Evolutionary conservation across 1,140 invertebrate species (phyloP).

Genomic region (Agrilus planipennis): DNA sequence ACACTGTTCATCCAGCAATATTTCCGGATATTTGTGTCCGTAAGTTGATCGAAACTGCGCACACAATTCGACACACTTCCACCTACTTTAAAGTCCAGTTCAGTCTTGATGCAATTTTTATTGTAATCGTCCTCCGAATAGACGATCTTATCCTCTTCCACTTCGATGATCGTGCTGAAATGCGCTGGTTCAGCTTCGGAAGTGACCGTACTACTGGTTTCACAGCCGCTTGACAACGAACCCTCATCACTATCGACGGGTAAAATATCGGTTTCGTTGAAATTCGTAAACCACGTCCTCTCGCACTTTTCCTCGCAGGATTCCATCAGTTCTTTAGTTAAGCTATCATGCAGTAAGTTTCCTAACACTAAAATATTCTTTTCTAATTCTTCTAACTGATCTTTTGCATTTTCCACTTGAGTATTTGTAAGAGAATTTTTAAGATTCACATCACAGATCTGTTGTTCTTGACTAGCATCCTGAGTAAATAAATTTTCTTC

Average conservation of each 20-base stretch:
- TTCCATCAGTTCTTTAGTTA: constrained; percentile 24
- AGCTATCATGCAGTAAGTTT: constrained; percentile 18
- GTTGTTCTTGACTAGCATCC: constrained; percentile 9
- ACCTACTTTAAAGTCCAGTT: constrained; percentile 31
- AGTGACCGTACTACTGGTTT: constrained; percentile 62
- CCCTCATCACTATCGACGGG: constrained; percentile 53
- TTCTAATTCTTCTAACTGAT: constrained; percentile 10
- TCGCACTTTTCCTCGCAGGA: constrained; percentile 19
- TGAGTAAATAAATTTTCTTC: no score
- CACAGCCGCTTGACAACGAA: constrained; percentile 64
- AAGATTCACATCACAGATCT: constrained; percentile 14
- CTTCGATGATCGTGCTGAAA: constrained; percentile 33
- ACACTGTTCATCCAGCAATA: constrained; percentile 15
- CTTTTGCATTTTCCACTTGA: constrained; percentile 3
- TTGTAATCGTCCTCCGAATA: constrained; percentile 6
- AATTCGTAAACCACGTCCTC: constrained; percentile 21
- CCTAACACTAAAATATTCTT: constrained; percentile 24
- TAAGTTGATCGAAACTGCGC: constrained; percentile 19
- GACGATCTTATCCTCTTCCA: constrained; percentile 16
- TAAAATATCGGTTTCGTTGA: constrained; percentile 20
- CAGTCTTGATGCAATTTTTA: constrained; percentile 32
- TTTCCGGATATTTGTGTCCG: constrained; percentile 17
- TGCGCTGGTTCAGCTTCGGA: constrained; percentile 25
- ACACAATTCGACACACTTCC: constrained; percentile 24
- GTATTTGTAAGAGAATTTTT: not conserved